phyloP scores from a whole-genome alignment of 1,140 invertebrate genomes.

The Lepidotrigona ventralis region DNA sequence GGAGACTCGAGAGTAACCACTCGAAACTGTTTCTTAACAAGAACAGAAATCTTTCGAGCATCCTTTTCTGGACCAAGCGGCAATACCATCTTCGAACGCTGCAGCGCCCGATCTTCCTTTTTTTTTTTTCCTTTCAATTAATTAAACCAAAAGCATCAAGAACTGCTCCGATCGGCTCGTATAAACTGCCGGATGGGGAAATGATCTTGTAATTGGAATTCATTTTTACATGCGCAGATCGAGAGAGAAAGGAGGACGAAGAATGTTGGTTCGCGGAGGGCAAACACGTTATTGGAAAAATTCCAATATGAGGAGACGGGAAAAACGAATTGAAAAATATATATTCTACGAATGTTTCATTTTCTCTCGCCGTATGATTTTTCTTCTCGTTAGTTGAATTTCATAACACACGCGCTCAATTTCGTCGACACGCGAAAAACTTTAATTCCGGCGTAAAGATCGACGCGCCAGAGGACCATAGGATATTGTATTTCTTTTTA shows the following conservation, averaged over 20 bases:
- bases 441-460: too few species aligned
- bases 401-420: neutral
- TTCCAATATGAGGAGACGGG: neutral
- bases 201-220: conserved; percentile 31
- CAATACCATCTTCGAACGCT: conserved; percentile 13
- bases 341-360: neutral
- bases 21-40: conserved; percentile 64
- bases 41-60: conserved; percentile 61
- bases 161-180: neutral
- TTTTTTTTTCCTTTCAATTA: conserved; percentile 44
- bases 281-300: neutral
- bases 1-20: conserved; percentile 55
- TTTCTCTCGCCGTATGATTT: neutral
- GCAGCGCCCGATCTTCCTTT: neutral
- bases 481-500: neutral
- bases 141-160: conserved; percentile 36
- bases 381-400: neutral
- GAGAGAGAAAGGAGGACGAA: neutral
- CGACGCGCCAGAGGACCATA: too few species aligned
- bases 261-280: neutral
- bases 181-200: neutral
- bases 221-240: neutral
- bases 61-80: conserved; percentile 1
- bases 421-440: neutral
- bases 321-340: neutral